Evolutionary conservation across 2,797 vertebrate genomes (phyloP), one percentile per base, ranked within the genome.

Genomic region (Aeoliscus strigatus): DNA sequence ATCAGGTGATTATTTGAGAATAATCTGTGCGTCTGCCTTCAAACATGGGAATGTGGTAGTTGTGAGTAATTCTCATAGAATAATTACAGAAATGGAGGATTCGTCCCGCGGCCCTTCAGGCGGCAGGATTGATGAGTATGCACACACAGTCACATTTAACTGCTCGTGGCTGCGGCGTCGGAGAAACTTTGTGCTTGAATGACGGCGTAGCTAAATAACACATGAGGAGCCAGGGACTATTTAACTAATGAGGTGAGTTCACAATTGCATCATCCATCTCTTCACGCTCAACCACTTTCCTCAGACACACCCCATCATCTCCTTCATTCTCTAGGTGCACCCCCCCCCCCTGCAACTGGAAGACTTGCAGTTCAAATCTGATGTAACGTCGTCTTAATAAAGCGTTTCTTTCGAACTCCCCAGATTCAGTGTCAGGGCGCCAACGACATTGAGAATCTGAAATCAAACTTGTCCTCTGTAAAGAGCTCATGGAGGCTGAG

Each of bases 161-260:
- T 42, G 31, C 28, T 61, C 14, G 21, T 13, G 16, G 33, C 17
- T 41, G 1, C 10, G 5, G 31, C 18, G 10, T 9, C 4, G 18
- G 8, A 36, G 12, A 49, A 44, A 41, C 18, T 28, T 60, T 66
- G 50, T 54, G 25, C 41, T 53, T 14, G 38, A 47, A 60, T 74
- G 53, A 56, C 34, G 34, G 43, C 0, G 11, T 33, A 29, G 66
- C 64, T 55, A 54, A 41, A 69, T 41, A 54, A 54, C 45, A 39
- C 41, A 49, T n/a, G 28, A 63, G 58, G 43, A 59, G 42, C 54
- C 47, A 40, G 60, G 55, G 60, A 65, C 66, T 62, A 58, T 79
- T 78, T 79, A 73, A 64, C 66, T 66, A 74, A 74, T 76, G 66
- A 70, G 57, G 66, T 60, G 58, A 65, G 68, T 56, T 61, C 48